A percentile compares a stretch with the other conserved stretches of the same genome.
phyloP scores from a whole-genome alignment of 2,113 vertebrate species.

The Lates calcarifer region DNA sequence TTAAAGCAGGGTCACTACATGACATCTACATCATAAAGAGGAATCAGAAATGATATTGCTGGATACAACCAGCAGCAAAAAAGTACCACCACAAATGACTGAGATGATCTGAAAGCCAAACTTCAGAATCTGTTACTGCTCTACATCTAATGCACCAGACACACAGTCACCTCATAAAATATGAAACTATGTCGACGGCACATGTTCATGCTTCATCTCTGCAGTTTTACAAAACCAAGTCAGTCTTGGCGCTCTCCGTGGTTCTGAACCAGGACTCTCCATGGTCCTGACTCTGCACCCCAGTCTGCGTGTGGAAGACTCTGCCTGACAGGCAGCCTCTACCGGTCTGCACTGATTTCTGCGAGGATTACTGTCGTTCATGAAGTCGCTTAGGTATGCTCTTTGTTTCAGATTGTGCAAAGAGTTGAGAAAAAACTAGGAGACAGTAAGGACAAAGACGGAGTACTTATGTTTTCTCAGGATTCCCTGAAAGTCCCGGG shows the following conservation, averaged over 20 bases:
- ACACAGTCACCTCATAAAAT: background rate
- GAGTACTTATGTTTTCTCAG: background rate
- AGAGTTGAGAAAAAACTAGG: background rate
- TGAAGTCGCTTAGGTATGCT: background rate
- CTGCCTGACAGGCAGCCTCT: rapidly evolving
- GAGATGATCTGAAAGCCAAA: background rate
- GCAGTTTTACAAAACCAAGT: background rate
- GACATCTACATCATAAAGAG: background rate
- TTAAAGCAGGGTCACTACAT: background rate
- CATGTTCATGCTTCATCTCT: background rate
- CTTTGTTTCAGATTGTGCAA: background rate
- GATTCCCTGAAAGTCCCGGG: background rate
- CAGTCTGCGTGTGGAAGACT: background rate
- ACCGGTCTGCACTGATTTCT: too few relatives aligned
- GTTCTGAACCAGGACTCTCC: slow-evolving; percentile 50
- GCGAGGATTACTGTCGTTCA: too few relatives aligned
- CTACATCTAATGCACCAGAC: background rate
- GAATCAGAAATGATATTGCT: background rate
- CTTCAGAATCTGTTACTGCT: too few relatives aligned
- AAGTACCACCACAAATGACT: background rate
- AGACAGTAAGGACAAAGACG: too few relatives aligned
- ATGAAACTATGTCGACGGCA: background rate
- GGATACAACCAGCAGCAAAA: background rate
- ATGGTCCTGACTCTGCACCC: slow-evolving; percentile 7
- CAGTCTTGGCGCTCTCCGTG: slow-evolving; percentile 17